phyloP scores from a whole-genome alignment of 2,888 invertebrate species.

The Pherbina coryleti region DNA sequence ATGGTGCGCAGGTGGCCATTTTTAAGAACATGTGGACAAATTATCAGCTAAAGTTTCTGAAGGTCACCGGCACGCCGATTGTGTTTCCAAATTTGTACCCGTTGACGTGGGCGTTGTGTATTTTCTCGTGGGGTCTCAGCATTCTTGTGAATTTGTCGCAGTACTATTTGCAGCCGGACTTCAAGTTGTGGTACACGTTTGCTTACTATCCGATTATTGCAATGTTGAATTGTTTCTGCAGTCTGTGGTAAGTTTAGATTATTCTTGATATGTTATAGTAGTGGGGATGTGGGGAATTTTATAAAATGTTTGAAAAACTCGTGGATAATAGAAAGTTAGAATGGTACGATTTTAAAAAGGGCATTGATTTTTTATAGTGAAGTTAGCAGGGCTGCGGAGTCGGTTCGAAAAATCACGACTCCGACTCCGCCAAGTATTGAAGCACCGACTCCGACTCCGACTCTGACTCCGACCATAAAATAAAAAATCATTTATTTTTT shows the following conservation, averaged over 20 bases:
- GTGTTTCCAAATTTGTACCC: conserved; percentile 76
- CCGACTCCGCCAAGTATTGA: too few relatives aligned
- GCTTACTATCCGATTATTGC: conserved; percentile 82
- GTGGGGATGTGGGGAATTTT: too few relatives aligned
- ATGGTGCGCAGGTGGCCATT: conserved; percentile 78
- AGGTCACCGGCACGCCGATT: conserved; percentile 73
- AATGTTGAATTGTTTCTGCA: conserved; percentile 80
- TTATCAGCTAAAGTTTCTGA: conserved; percentile 74
- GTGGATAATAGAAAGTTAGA: too few relatives aligned
- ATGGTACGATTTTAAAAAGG: too few relatives aligned
- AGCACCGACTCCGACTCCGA: too few relatives aligned
- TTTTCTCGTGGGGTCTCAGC: conserved; percentile 77
- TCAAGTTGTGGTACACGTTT: conserved; percentile 79
- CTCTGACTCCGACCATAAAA: too few relatives aligned
- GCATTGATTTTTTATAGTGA: too few relatives aligned
- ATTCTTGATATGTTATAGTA: too few relatives aligned
- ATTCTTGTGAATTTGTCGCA: conserved; percentile 78
- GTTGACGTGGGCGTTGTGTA: conserved; percentile 76
- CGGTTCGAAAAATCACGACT: too few relatives aligned
- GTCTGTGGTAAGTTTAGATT: conserved; percentile 73
- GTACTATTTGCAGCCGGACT: conserved; percentile 79
- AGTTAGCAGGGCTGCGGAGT: too few relatives aligned
- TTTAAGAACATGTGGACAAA: conserved; percentile 86
- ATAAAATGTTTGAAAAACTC: too few relatives aligned
- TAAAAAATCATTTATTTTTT: too few relatives aligned